Evolutionary conservation across 1,140 invertebrate genomes (phyloP).

Genomic region (Drosophila fuyamai): DNA sequence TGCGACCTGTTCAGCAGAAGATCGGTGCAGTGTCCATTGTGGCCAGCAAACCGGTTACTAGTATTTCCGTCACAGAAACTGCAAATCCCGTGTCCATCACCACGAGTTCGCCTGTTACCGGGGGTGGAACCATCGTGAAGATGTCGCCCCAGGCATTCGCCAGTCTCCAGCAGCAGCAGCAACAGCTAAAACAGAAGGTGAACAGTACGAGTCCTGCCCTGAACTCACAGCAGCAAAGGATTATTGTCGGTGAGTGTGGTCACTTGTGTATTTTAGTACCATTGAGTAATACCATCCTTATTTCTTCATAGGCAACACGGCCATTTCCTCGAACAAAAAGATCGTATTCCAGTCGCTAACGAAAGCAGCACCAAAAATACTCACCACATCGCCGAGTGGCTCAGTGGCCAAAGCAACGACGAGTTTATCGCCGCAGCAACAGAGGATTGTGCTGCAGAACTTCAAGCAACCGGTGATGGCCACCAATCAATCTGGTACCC

Average conservation of each 20-base stretch:
- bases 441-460: conserved; percentile 84
- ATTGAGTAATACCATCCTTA: background rate
- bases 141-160: conserved; percentile 81
- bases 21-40: conserved; percentile 67
- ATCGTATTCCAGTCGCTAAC: conserved; percentile 70
- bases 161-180: conserved; percentile 73
- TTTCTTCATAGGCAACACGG: conserved; percentile 60
- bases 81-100: conserved; percentile 9
- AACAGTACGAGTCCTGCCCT: conserved; percentile 38
- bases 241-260: conserved; percentile 68
- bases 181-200: conserved; percentile 54
- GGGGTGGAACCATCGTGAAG: conserved; percentile 67
- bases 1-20: conserved; percentile 67
- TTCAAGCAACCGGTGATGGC: conserved; percentile 66
- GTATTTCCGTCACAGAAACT: conserved; percentile 10
- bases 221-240: conserved; percentile 57
- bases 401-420: conserved; percentile 11
- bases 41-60: conserved; percentile 43
- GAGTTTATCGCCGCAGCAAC: conserved; percentile 76
- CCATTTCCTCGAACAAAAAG: conserved; percentile 77
- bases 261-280: background rate
- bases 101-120: conserved; percentile 17
- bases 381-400: conserved; percentile 46
- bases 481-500: background rate
- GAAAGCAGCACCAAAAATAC: conserved; percentile 66